These are phyloP conservation scores for Leptosomus discolor DNA, from an alignment of 2,113 vertebrate species.

Conservation along the genomic window DNA sequence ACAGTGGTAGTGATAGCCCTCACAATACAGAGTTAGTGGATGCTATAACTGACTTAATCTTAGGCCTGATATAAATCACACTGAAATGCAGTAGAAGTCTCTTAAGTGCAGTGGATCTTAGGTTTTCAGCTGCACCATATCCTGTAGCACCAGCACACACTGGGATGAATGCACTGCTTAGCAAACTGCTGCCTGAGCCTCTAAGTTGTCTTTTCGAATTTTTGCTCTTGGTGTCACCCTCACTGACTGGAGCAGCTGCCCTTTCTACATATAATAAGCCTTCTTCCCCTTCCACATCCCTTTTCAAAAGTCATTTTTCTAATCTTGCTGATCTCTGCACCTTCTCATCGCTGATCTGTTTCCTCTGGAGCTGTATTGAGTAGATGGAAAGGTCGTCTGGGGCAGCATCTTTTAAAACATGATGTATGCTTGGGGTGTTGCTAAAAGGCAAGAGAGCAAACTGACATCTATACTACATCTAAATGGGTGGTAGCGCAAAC, in stretches of 20 bases:
- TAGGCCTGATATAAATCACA: neutral
- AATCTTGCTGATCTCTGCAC: neutral
- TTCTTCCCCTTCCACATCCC: neutral
- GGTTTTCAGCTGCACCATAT: neutral
- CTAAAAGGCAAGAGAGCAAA: neutral
- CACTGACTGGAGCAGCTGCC: neutral
- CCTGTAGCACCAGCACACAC: accelerated
- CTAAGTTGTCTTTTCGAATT: neutral
- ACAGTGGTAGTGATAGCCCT: neutral
- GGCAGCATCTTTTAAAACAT: neutral
- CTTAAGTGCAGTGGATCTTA: neutral
- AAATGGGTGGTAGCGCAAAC: neutral
- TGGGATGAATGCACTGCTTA: neutral
- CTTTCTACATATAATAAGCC: neutral
- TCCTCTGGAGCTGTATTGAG: neutral
- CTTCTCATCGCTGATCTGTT: neutral
- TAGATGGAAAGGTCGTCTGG: neutral
- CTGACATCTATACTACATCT: neutral
- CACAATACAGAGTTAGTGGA: neutral
- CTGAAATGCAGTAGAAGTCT: neutral
- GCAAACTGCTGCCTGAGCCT: neutral
- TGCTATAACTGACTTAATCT: neutral
- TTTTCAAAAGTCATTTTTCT: neutral
- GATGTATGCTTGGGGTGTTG: neutral
- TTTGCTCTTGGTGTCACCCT: neutral